These are phyloP conservation scores for Setophaga kirtlandii DNA, from an alignment of 2,113 vertebrate genomes.

Conservation along the genomic window DNA sequence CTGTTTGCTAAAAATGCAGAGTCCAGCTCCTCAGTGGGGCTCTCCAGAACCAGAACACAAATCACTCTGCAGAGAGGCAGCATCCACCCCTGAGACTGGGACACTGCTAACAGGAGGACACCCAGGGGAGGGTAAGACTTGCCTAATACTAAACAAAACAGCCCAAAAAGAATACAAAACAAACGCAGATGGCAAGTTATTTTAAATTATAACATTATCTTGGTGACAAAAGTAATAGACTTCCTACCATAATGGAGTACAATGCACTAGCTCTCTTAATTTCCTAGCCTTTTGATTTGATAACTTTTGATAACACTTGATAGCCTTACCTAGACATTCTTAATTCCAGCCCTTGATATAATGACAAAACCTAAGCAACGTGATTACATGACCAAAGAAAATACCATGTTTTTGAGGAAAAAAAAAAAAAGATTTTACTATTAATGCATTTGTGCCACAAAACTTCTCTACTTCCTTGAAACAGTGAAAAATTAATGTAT, in stretches of 20 bases:
- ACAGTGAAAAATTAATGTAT: background rate
- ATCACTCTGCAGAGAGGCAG: background rate
- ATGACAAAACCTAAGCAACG: background rate
- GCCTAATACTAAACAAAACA: background rate
- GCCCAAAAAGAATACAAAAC: background rate
- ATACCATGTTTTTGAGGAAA: background rate
- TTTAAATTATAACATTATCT: fast-evolving
- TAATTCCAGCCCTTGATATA: background rate
- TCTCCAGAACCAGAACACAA: background rate
- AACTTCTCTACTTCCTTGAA: background rate
- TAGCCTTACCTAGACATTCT: background rate
- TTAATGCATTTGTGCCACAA: background rate
- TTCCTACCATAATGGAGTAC: background rate
- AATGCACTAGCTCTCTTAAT: background rate
- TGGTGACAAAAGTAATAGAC: background rate
- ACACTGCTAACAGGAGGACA: background rate
- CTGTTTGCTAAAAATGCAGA: background rate
- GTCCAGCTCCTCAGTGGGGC: background rate
- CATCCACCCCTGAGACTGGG: background rate
- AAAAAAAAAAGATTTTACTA: background rate
- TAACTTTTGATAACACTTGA: too few species aligned
- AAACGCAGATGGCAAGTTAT: background rate
- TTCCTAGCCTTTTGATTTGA: background rate
- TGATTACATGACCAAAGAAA: background rate
- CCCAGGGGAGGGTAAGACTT: background rate